Evolutionary conservation across 2,113 vertebrate genomes (phyloP), one percentile per base, ranked within the genome.

Genomic region (Tyto alba): DNA sequence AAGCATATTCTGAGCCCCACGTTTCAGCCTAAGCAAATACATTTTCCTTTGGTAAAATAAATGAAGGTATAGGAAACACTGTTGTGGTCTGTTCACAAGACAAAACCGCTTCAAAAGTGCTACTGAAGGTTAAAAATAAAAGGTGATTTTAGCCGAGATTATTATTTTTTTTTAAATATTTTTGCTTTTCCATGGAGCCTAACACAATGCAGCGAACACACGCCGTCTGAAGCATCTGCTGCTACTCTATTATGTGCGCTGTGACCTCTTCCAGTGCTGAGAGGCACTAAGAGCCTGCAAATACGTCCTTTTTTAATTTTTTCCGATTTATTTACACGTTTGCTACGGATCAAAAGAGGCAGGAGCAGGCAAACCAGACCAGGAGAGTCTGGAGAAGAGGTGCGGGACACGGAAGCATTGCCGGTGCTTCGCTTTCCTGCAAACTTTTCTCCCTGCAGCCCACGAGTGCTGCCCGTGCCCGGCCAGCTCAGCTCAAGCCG

Each of bases 331-430:
- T 50, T 74, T 36, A 57, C 30, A 23, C 2, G 1, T 56, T 75
- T 48, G 19, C 43, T 27, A 25, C 1, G 48, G 71, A n/a, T 16
- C 26, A 43, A n/a, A n/a, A 41, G 10, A 62, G 55, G 64, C 27
- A 34, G 38, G 34, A 78, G 55, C 22, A 52, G 29, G 47, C 45
- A 45, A 45, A 38, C 2, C 15, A 62, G 47, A 34, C 3, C 12
- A 34, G 45, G 18, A 45, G 16, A 27, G 34, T 17, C 11, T 23
- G 2, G 40, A 45, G 74, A 18, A 52, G 34, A 62, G 10, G 21
- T 3, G 5, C 0, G 0, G 30, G 48, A 43, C 0, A 9, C 15
- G 55, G 56, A 27, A 21, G 21, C 12, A 4, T 3, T 11, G 3
- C 18, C 8, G 23, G 7, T 2, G 29, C 40, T 38, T 66, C 23